A percentile compares a stretch with the other conserved stretches of the same genome.
Evolutionary conservation across 30 jellyfish, hydroid and myxozoan species (phyloP).

Genomic region (Hydractinia echinata): DNA sequence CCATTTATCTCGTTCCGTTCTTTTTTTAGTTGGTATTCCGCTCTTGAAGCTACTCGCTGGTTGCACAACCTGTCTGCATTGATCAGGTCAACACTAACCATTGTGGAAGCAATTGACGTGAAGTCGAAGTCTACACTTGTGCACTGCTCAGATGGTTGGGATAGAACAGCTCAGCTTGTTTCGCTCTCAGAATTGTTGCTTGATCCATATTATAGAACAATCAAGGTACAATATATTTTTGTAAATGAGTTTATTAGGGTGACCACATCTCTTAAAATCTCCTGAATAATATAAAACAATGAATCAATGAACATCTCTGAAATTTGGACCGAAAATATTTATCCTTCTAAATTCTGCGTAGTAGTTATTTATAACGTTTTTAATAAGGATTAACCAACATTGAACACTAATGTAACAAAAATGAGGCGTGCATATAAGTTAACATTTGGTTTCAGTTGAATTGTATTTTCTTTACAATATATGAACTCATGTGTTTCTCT

Average conservation of each 20-base stretch:
- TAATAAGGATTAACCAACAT: too few relatives aligned
- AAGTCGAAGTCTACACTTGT: conserved; percentile 71
- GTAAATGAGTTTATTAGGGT: neutral
- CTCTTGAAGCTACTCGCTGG: conserved; percentile 85
- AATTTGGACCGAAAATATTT: too few relatives aligned
- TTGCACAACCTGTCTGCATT: conserved; percentile 68
- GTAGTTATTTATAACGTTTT: too few relatives aligned
- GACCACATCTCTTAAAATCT: neutral
- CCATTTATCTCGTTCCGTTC: neutral
- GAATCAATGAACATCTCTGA: too few relatives aligned
- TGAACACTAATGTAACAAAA: too few relatives aligned
- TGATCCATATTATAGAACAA: conserved; percentile 89
- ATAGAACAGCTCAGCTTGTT: conserved; percentile 83
- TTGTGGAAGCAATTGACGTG: conserved; percentile 61
- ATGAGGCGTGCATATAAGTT: too few relatives aligned
- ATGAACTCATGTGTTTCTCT: neutral
- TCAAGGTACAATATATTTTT: conserved; percentile 42
- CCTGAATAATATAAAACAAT: too few relatives aligned
- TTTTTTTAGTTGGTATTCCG: conserved; percentile 72
- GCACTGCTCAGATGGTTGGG: conserved; percentile 99
- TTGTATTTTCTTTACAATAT: neutral
- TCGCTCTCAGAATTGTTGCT: conserved; percentile 71
- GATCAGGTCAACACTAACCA: conserved; percentile 47
- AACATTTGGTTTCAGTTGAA: neutral
- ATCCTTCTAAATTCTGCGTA: too few relatives aligned